Percentiles rank a stretch among this genome's conserved stretches.
These are phyloP conservation scores for Bellardia bayeri DNA, from an alignment of 2,888 invertebrate species.

Conservation along the genomic window DNA sequence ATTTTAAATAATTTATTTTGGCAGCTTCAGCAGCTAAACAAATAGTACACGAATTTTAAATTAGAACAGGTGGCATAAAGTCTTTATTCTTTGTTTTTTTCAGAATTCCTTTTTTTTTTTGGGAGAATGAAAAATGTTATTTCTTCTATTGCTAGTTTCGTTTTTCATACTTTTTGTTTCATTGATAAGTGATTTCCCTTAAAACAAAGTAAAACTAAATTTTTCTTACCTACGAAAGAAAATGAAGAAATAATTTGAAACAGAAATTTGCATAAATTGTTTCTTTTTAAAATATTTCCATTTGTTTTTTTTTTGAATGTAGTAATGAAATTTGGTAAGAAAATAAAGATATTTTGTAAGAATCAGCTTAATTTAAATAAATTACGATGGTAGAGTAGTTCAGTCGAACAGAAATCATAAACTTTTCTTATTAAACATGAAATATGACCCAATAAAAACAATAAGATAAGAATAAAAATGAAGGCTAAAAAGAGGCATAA, in stretches of 20 bases:
- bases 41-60: constrained; percentile 67
- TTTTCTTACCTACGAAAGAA: neutral
- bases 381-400: constrained; percentile 38
- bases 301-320: constrained; percentile 19
- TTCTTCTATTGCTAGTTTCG: constrained; percentile 7
- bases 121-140: neutral
- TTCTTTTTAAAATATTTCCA: constrained; percentile 47
- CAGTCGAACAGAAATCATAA: constrained; percentile 35
- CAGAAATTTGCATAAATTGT: constrained; percentile 65
- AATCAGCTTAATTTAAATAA: constrained; percentile 66
- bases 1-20: constrained; percentile 52
- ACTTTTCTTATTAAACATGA: constrained; percentile 25
- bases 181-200: constrained; percentile 35
- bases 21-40: constrained; percentile 32
- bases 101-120: constrained; percentile 12
- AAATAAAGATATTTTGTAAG: constrained; percentile 64
- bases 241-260: constrained; percentile 41
- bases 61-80: constrained; percentile 65
- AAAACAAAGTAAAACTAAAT: constrained; percentile 23
- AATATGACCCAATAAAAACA: constrained; percentile 1
- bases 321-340: constrained; percentile 10
- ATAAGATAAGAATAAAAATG: neutral
- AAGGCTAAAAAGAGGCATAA: neutral
- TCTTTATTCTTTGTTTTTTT: constrained; percentile 33
- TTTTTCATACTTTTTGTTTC: constrained; percentile 17